Evolutionary conservation across 1,140 invertebrate genomes (phyloP).

Genomic region (Heterodera schachtii): DNA sequence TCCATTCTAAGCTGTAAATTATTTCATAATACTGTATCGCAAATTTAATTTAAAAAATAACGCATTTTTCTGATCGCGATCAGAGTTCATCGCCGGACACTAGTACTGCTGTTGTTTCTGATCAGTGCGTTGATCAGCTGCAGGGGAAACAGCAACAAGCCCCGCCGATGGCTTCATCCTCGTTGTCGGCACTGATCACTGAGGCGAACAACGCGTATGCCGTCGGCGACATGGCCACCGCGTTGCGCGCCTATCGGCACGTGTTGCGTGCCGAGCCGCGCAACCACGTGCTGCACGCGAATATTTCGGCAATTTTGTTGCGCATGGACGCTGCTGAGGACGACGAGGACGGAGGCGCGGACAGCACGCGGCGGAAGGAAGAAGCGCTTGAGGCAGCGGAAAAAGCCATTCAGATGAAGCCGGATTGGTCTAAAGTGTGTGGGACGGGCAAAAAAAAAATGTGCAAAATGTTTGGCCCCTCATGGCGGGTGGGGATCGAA

Average conservation of each 20-base stretch:
- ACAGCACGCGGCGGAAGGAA: too few species aligned
- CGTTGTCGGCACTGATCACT: slow-evolving; percentile 1
- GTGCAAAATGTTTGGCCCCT: not conserved
- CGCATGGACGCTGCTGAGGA: too few species aligned
- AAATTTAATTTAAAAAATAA: too few species aligned
- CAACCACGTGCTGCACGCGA: slow-evolving; percentile 13
- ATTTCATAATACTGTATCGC: too few species aligned
- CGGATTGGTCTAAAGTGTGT: not conserved
- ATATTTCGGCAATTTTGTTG: slow-evolving; percentile 1
- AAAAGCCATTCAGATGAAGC: not conserved
- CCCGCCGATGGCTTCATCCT: too few species aligned
- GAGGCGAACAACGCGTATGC: not conserved
- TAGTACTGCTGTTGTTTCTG: too few species aligned
- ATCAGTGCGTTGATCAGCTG: too few species aligned
- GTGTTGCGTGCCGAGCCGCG: not conserved
- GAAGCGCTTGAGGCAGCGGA: slow-evolving; percentile 2
- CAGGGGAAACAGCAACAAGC: too few species aligned
- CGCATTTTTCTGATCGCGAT: too few species aligned
- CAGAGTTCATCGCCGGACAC: too few species aligned
- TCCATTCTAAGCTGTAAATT: too few species aligned
- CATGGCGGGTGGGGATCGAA: too few species aligned
- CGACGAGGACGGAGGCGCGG: not conserved
- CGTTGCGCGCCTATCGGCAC: not conserved
- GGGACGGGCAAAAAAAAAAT: not conserved
- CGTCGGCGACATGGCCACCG: not conserved